These are phyloP conservation scores for Temnothorax ravouxi DNA, from an alignment of 2,888 invertebrate genomes.

Conservation along the genomic window DNA sequence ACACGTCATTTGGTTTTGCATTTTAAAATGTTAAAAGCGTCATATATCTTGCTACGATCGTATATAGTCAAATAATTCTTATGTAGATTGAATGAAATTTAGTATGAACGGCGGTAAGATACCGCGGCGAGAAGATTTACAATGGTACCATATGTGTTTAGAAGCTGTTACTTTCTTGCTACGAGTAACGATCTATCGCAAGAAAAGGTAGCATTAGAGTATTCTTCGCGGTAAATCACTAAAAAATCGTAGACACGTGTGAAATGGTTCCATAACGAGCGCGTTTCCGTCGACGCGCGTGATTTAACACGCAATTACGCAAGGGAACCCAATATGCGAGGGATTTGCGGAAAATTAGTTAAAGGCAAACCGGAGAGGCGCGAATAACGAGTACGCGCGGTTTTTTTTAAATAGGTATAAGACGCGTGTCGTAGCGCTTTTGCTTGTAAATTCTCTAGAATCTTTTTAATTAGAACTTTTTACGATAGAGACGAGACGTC, in stretches of 20 bases:
- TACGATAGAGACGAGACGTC: neutral
- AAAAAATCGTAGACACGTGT: slow-evolving; percentile 42
- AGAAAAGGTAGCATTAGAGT: slow-evolving; percentile 22
- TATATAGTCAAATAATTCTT: slow-evolving; percentile 12
- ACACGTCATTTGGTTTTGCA: neutral
- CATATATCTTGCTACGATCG: neutral
- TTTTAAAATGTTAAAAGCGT: neutral
- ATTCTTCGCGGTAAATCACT: slow-evolving; percentile 14
- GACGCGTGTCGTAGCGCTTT: neutral
- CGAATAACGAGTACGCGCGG: neutral
- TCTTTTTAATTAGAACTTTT: neutral
- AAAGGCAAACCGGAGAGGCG: slow-evolving; percentile 23
- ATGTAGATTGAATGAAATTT: neutral
- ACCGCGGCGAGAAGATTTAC: neutral
- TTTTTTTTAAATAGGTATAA: slow-evolving; percentile 11
- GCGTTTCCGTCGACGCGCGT: slow-evolving; percentile 37
- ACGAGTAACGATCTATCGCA: slow-evolving; percentile 16
- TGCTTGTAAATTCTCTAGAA: neutral
- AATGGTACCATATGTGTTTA: neutral
- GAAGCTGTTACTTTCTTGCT: slow-evolving; percentile 8
- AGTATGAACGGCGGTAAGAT: neutral
- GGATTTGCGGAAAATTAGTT: slow-evolving; percentile 47
- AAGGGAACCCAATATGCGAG: slow-evolving; percentile 1
- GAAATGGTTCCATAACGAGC: slow-evolving; percentile 40
- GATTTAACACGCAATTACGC: slow-evolving; percentile 42